Evolutionary conservation across 2,113 vertebrate genomes (phyloP).

Genomic region (Bubalus kerabau): DNA sequence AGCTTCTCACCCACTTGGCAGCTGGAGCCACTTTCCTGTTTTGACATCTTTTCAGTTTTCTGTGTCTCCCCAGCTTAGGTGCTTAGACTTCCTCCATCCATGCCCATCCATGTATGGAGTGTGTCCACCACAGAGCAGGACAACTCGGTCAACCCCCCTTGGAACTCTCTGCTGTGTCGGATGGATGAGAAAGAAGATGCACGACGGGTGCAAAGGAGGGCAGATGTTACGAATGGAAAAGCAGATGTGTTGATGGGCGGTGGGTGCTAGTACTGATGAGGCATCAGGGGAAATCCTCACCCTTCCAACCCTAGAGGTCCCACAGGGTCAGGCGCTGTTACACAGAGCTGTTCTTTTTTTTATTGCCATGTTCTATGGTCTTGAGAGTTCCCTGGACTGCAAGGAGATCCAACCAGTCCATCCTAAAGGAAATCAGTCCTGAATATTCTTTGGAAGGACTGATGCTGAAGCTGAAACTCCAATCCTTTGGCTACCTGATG

Average conservation of each 20-base stretch:
- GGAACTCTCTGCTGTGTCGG: background rate
- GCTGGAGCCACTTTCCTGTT: background rate
- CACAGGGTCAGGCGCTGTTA: no score
- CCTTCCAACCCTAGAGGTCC: background rate
- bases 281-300: background rate
- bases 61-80: background rate
- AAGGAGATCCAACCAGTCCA: background rate
- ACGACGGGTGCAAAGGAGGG: background rate
- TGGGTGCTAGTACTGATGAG: background rate
- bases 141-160: accelerated
- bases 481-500: background rate
- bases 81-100: background rate
- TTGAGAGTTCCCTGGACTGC: background rate
- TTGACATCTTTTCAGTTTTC: background rate
- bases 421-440: background rate
- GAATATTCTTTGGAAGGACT: no score
- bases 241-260: background rate
- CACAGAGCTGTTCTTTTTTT: background rate
- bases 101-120: accelerated
- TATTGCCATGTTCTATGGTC: background rate
- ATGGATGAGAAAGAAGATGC: background rate
- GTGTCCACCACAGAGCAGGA: background rate
- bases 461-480: background rate
- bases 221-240: background rate
- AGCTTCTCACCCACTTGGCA: background rate